Base-by-base conservation (phyloP, 2,888 invertebrate species). In the Cosmorhoe ocellata region DNA sequence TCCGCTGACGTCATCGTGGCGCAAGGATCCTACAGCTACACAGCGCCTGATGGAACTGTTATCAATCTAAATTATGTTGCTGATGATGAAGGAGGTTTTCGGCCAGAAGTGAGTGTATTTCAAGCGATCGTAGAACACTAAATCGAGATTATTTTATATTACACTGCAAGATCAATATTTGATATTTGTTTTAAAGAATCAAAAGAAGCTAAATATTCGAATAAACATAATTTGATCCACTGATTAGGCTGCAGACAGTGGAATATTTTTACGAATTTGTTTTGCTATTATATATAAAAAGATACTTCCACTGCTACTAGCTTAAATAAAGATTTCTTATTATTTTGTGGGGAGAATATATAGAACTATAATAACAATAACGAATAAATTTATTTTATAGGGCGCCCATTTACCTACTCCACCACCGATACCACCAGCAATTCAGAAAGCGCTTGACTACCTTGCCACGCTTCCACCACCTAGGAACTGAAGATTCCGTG, bases 371-470 rank as follows among this genome's bases (percentile, higher is more conserved):
- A n/a, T n/a, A n/a, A n/a, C n/a, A n/a, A n/a, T n/a, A n/a, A n/a
- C n/a, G n/a, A n/a, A n/a, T n/a, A n/a, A n/a, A n/a, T n/a, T n/a
- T n/a, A n/a, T n/a, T n/a, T n/a, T 80, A n/a, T 85, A 92, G 86
- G 95, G 95, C 11, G 94, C 92, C 14, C 95, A 95, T 85, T 78
- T 95, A 57, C 95, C 95, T 4, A 95, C 95, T 8, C 93, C 95
- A 8, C 95, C 95, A n/a, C 95, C 95, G 58, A 93, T 93, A 55
- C 95, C 95, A 49, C 93, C 93, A 71, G 94, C 93, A 76, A 95
- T 95, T 63, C 94, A 94, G 74, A 94, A 93, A 78, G 94, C 95
- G 24, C 83, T 95, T 31, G 95, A 95, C 68, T 94, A 92, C 80
- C 89, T 94, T 56, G 93, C 93, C 9, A 92, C 93, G 2, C 87